phyloP scores from a whole-genome alignment of 2,888 invertebrate species.

The Muschampia plurimacula region DNA sequence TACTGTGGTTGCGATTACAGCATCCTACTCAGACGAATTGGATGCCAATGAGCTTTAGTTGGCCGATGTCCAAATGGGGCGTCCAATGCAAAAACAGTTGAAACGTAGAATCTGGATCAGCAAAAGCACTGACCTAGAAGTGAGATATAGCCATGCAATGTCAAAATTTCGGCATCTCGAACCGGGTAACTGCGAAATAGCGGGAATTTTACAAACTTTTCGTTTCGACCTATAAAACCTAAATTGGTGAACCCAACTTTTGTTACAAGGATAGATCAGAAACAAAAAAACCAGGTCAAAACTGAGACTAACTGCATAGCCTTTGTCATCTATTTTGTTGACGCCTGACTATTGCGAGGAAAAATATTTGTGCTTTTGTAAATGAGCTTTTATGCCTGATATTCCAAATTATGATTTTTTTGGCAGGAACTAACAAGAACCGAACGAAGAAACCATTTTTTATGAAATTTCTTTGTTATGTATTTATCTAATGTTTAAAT shows the following conservation, averaged over 20 bases:
- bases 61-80: conserved; percentile 38
- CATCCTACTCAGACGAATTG: conserved; percentile 36
- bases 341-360: conserved; percentile 11
- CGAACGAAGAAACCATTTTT: no score
- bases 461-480: no score
- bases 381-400: neutral
- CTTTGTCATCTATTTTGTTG: conserved; percentile 20
- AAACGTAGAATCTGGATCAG: conserved; percentile 37
- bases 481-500: no score
- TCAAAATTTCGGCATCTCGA: conserved; percentile 38
- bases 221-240: conserved; percentile 44
- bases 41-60: conserved; percentile 37
- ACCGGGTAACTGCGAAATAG: conserved; percentile 26
- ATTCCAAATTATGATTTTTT: neutral
- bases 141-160: conserved; percentile 38
- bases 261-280: conserved; percentile 44
- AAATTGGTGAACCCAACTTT: conserved; percentile 42
- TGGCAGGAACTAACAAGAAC: neutral
- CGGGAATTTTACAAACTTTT: conserved; percentile 35
- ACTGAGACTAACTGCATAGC: conserved; percentile 31
- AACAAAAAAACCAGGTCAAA: conserved; percentile 45
- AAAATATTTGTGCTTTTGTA: conserved; percentile 8
- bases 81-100: conserved; percentile 38
- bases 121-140: conserved; percentile 38
- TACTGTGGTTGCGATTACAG: conserved; percentile 34